Base-by-base conservation (phyloP, 2,888 invertebrate species). In the Agonum fuliginosum region DNA sequence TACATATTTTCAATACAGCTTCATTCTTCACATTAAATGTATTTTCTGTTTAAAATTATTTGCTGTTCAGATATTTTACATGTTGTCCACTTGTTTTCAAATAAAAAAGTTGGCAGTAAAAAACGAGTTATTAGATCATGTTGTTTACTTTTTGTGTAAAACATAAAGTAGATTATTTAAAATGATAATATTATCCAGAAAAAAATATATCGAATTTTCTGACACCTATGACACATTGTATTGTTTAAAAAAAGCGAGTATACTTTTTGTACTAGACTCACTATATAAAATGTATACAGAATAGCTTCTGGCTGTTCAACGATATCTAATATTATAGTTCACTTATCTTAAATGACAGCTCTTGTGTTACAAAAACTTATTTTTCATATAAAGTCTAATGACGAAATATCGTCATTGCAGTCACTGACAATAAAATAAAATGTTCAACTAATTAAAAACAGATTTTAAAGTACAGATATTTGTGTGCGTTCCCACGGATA, bases 401-500 rank as follows among this genome's bases (percentile, higher is more conserved):
- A 17, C 46, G 46, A 46, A 46, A 46, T 17, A 12, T 46, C 46
- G 14, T 46, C 34, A 62, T 62, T 62, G 30, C 58, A 58, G 30
- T 62, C 30, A 17, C 58, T 30, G 30, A 17, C 46, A 46, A 46
- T 46, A 46, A 46, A 14, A 46, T 46, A 46, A 17, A 46, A 17
- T 46, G 46, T 17, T 62, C 27, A 54, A 27, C 54, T 54, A 62
- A 62, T 62, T 62, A 62, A 62, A 62, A 62, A 34, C 17, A 62
- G 17, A 62, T 62, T 62, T 62, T 62, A 62, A 62, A 62, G 30
- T 46, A 6, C 17, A 46, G 46, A 46, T 46, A 54, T 54, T 54
- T 54, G n/a, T 54, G 6, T 54, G 5, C 17, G 58, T 62, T 62
- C 58, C 30, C 58, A 62, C 58, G 58, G 46, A 62, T 34, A 30